A percentile compares a stretch with the other conserved stretches of the same genome.
These are phyloP conservation scores for Andrena bicolor DNA, from an alignment of 2,888 invertebrate species.

Conservation along the genomic window DNA sequence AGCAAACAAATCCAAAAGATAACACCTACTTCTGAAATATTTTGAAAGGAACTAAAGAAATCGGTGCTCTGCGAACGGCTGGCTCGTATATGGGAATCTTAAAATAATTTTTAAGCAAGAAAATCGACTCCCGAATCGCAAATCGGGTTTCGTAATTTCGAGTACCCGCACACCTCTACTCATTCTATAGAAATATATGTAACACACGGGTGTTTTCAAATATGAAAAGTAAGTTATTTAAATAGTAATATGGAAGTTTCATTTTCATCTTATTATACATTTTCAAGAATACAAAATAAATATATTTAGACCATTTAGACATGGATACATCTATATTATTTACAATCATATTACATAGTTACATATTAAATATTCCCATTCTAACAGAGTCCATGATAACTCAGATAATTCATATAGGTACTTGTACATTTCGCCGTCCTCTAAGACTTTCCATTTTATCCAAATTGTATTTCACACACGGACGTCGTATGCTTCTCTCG, in stretches of 20 bases:
- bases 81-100: too few species aligned
- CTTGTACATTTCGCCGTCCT: background rate
- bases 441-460: too few species aligned
- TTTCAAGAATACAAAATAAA: constrained; percentile 11
- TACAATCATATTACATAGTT: constrained; percentile 13
- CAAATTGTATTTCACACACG: background rate
- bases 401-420: background rate
- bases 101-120: too few species aligned
- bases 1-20: too few species aligned
- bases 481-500: background rate
- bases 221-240: background rate
- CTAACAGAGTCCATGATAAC: background rate
- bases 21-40: too few species aligned
- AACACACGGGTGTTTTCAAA: background rate
- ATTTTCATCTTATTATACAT: background rate
- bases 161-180: too few species aligned
- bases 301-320: constrained; percentile 21
- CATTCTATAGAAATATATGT: background rate
- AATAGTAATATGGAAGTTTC: background rate
- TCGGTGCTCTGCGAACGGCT: too few species aligned
- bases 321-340: constrained; percentile 19
- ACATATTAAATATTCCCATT: background rate
- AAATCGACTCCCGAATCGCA: too few species aligned
- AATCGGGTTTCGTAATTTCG: too few species aligned
- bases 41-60: too few species aligned